These are phyloP conservation scores for Liparis tanakae DNA, from an alignment of 2,797 vertebrate species.

Conservation along the genomic window DNA sequence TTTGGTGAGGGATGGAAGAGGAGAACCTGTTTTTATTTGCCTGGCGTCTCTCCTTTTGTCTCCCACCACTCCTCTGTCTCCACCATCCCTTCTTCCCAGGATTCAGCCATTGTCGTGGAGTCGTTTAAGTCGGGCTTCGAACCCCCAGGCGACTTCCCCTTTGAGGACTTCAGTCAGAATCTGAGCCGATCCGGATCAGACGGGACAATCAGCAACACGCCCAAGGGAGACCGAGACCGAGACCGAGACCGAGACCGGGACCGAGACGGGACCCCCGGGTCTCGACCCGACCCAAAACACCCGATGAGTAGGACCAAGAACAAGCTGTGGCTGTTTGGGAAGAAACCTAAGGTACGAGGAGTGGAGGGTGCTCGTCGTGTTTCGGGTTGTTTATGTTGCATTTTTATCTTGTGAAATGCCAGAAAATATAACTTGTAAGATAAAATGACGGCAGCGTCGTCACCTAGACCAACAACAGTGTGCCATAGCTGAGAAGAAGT, in stretches of 20 bases:
- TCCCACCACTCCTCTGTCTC: neutral
- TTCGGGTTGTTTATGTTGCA: neutral
- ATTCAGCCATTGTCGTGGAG: constrained; percentile 93
- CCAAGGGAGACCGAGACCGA: constrained; percentile 68
- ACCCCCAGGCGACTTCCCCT: constrained; percentile 94
- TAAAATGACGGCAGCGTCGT: neutral
- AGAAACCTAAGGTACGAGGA: constrained; percentile 96
- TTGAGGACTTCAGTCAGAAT: constrained; percentile 98
- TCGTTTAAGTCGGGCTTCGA: constrained; percentile 98
- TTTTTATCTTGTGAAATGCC: neutral
- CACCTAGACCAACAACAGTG: neutral
- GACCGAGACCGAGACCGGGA: constrained; percentile 69
- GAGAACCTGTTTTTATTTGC: neutral
- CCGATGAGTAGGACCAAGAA: constrained; percentile 92
- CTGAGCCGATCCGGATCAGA: constrained; percentile 96
- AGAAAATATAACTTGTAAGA: neutral
- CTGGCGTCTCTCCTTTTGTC: neutral
- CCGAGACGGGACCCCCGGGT: constrained; percentile 74
- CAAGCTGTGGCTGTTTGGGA: constrained; percentile 99
- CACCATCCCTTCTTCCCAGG: constrained; percentile 77
- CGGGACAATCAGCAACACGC: constrained; percentile 91
- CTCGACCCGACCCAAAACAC: constrained; percentile 90
- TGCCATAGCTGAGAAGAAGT: neutral
- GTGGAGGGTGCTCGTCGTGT: neutral
- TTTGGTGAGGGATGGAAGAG: neutral